Percentiles rank a stretch among this genome's conserved stretches.
Conservation (phyloP, 2,888 invertebrate species). For the Cephus pulcher region DNA sequence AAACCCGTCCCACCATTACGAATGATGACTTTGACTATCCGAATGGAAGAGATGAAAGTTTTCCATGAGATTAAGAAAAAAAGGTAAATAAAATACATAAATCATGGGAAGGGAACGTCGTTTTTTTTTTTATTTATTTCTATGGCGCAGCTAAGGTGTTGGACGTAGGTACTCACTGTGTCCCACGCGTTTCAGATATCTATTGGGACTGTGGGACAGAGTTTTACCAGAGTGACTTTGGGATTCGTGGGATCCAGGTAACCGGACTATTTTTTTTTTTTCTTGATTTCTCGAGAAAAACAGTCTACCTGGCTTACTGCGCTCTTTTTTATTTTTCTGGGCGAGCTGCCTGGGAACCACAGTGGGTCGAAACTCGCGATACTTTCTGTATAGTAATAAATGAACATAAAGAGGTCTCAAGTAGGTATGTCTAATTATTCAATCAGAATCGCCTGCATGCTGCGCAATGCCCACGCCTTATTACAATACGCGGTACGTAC, state of each 20-base stretch:
- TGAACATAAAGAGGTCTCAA: slow-evolving; percentile 33
- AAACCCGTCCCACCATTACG: background rate
- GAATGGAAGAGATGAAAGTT: background rate
- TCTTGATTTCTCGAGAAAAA: background rate
- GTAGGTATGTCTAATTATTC: slow-evolving; percentile 35
- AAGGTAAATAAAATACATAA: background rate
- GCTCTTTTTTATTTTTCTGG: background rate
- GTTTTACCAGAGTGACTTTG: background rate
- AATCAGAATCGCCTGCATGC: slow-evolving; percentile 7
- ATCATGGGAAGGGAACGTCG: background rate
- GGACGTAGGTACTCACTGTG: background rate
- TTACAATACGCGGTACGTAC: slow-evolving; percentile 25
- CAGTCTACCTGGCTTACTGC: background rate
- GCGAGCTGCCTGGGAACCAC: background rate
- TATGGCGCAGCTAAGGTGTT: background rate
- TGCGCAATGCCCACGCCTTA: slow-evolving; percentile 46
- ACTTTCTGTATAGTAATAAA: slow-evolving; percentile 26
- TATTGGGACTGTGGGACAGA: background rate
- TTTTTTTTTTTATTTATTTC: background rate
- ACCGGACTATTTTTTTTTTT: background rate
- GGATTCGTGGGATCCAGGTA: background rate
- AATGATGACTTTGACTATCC: background rate
- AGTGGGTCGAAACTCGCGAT: background rate
- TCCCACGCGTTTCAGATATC: background rate
- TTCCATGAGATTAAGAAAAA: background rate